Percentiles rank a stretch among this genome's conserved stretches.
These are phyloP conservation scores for Tanaodytes sp. DNA, from an alignment of 2,888 invertebrate species.

Conservation along the genomic window DNA sequence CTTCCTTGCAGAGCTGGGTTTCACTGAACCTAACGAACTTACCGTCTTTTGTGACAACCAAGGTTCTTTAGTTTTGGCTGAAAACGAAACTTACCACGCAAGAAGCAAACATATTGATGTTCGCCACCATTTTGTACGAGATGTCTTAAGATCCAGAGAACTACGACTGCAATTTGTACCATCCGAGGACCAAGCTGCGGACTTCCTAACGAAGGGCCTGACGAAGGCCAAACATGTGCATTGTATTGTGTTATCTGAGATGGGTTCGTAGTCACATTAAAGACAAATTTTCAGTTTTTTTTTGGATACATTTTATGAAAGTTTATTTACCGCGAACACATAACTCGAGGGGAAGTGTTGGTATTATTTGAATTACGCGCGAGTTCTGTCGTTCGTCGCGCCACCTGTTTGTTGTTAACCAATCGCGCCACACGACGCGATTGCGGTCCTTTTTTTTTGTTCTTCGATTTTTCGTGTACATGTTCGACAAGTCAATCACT, in stretches of 20 bases:
- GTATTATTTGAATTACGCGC: too few species aligned
- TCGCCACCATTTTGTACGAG: constrained; percentile 25
- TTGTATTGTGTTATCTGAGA: too few species aligned
- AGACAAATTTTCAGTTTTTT: too few species aligned
- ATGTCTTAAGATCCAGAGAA: background rate
- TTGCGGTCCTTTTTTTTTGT: too few species aligned
- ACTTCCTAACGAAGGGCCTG: constrained; percentile 2
- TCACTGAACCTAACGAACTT: background rate
- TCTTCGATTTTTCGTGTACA: too few species aligned
- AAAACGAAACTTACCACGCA: constrained; percentile 11
- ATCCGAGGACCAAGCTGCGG: constrained; percentile 1
- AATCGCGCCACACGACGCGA: too few species aligned
- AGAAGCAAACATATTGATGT: constrained; percentile 23
- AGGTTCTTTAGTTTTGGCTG: background rate
- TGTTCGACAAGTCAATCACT: too few species aligned
- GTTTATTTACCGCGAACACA: too few species aligned
- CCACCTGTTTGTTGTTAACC: too few species aligned
- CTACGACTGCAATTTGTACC: background rate
- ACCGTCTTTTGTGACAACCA: constrained; percentile 6
- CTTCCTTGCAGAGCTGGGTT: constrained; percentile 6
- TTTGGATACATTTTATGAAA: too few species aligned
- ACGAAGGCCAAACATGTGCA: background rate
- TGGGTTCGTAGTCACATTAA: too few species aligned
- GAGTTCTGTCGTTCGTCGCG: too few species aligned
- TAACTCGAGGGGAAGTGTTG: constrained; percentile 8